A percentile compares a stretch with the other conserved stretches of the same genome.
Evolutionary conservation across 2,888 invertebrate genomes (phyloP).

Genomic region (Chironomus tentans): DNA sequence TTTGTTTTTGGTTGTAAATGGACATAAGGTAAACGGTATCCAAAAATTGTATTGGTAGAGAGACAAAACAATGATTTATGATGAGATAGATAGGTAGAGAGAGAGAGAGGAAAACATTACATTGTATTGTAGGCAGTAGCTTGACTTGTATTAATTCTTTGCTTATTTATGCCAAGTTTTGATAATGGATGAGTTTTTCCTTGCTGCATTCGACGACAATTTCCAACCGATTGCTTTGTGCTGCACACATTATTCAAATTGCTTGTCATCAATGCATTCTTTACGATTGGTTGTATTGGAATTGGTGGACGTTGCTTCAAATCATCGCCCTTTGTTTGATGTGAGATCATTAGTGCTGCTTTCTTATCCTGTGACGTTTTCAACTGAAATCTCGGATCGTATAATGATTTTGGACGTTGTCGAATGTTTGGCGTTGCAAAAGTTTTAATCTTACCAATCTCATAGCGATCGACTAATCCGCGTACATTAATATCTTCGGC

Average conservation of each 20-base stretch:
- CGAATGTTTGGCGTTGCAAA: slow-evolving; percentile 9
- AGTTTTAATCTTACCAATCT: slow-evolving; percentile 37
- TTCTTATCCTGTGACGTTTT: slow-evolving; percentile 32
- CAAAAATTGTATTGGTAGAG: too few relatives aligned
- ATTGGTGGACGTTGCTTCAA: slow-evolving; percentile 43
- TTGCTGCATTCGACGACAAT: slow-evolving; percentile 57
- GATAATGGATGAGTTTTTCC: slow-evolving; percentile 88
- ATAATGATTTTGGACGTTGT: slow-evolving; percentile 13
- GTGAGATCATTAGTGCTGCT: slow-evolving; percentile 34
- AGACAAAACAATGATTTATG: too few relatives aligned
- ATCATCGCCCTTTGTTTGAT: slow-evolving; percentile 30
- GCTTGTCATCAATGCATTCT: slow-evolving; percentile 32
- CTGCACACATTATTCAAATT: slow-evolving; percentile 4
- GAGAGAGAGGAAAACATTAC: slow-evolving; percentile 45
- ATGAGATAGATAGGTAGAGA: too few relatives aligned
- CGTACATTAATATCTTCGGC: slow-evolving; percentile 60
- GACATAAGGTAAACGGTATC: too few relatives aligned
- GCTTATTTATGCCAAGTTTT: slow-evolving; percentile 66
- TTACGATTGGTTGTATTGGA: slow-evolving; percentile 35
- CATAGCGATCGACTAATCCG: slow-evolving; percentile 67
- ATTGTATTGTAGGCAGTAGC: slow-evolving; percentile 72
- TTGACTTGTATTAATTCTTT: slow-evolving; percentile 60
- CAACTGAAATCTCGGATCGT: slow-evolving; percentile 30
- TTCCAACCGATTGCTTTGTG: slow-evolving; percentile 37
- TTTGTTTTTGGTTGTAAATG: too few relatives aligned